phyloP scores from a whole-genome alignment of 2,797 vertebrate genomes.

The Bradypus variegatus region DNA sequence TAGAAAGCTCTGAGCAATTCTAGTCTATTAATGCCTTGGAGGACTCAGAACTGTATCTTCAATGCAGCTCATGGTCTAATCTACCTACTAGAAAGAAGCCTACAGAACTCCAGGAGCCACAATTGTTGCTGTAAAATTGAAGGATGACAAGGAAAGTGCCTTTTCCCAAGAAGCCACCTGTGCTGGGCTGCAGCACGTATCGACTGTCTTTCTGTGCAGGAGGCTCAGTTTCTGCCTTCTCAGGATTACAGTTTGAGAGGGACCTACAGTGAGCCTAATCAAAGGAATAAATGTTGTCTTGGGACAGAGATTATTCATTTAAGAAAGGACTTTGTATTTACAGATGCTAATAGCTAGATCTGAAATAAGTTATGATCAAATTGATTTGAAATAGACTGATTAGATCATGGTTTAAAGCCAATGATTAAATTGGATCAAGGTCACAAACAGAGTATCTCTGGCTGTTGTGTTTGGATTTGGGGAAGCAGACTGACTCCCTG shows the following conservation, averaged over 20 bases:
- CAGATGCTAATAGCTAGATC: not conserved
- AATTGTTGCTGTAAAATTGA: slow-evolving; percentile 19
- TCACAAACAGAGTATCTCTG: not conserved
- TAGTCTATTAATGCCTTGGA: not conserved
- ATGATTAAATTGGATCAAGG: not conserved
- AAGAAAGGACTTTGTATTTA: not conserved
- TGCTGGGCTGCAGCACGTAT: not conserved
- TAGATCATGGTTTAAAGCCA: not conserved
- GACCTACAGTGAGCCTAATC: rapidly evolving
- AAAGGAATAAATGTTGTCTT: not conserved
- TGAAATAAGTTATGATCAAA: not conserved
- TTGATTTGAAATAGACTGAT: not conserved
- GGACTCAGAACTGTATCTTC: not conserved
- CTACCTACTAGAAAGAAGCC: not conserved
- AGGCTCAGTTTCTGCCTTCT: not conserved
- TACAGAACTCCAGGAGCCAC: not conserved
- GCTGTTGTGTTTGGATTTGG: not conserved
- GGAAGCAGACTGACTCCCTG: not conserved
- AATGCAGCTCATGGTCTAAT: not conserved
- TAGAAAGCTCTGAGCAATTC: not conserved
- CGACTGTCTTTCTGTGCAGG: not conserved
- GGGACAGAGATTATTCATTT: not conserved
- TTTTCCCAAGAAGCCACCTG: not conserved
- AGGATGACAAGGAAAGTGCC: not conserved
- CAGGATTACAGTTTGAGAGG: not conserved